A percentile compares a stretch with the other conserved stretches of the same genome.
Conservation (phyloP, 2,888 invertebrate genomes). For the Orthosia incerta region DNA sequence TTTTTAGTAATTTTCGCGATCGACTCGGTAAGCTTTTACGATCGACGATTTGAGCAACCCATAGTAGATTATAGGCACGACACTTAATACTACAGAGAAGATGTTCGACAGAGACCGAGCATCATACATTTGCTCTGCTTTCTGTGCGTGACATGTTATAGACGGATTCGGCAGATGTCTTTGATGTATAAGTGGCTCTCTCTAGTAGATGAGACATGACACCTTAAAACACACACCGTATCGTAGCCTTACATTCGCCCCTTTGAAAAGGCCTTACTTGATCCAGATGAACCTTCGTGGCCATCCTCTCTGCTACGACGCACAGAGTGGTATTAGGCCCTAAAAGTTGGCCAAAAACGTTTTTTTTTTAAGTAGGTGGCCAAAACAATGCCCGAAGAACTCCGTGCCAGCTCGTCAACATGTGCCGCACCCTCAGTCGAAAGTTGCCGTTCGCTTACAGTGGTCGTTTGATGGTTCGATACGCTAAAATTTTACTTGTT, state of each 20-base stretch:
- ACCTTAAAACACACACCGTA: no score
- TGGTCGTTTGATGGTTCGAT: neutral
- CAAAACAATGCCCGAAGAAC: neutral
- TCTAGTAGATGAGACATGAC: no score
- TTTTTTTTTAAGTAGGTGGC: neutral
- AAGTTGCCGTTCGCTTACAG: constrained; percentile 2
- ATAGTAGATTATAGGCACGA: neutral
- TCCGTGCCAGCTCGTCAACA: neutral
- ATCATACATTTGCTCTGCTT: neutral
- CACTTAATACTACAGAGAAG: neutral
- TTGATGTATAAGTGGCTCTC: neutral
- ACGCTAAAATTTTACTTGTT: constrained; percentile 2
- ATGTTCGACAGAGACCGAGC: neutral
- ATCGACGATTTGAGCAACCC: neutral
- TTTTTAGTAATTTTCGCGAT: no score
- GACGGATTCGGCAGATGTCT: neutral
- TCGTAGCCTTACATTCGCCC: neutral
- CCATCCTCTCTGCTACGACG: no score
- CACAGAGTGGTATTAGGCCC: neutral
- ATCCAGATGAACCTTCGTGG: no score
- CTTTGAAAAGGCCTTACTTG: no score
- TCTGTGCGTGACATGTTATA: neutral
- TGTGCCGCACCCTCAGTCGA: neutral
- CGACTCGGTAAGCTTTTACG: neutral
- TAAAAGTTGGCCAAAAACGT: neutral